Conservation (phyloP, 1,140 invertebrate species). For the Phymastichus coffea region DNA sequence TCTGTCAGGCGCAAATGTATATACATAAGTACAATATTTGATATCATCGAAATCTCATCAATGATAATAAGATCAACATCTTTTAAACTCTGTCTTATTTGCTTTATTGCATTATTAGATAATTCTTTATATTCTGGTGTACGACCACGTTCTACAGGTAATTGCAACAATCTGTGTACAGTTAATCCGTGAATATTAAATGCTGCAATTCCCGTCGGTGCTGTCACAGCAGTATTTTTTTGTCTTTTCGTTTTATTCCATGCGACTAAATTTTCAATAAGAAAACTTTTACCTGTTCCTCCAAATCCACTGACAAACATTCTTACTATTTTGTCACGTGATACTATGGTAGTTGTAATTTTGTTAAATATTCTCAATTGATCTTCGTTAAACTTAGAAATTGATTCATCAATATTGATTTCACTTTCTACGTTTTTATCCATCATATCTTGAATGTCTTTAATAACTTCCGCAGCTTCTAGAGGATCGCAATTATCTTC, state of each 20-base stretch:
- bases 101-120: too few relatives aligned
- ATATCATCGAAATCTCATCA: too few relatives aligned
- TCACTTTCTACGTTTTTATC: background rate
- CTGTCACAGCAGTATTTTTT: constrained; percentile 32
- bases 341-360: background rate
- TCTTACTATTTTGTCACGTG: constrained; percentile 12
- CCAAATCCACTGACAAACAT: constrained; percentile 29
- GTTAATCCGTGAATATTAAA: constrained; percentile 35
- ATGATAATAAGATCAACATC: too few relatives aligned
- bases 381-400: constrained; percentile 6
- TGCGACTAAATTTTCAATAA: constrained; percentile 28
- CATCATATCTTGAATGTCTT: constrained; percentile 1
- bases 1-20: too few relatives aligned
- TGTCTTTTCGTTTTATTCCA: constrained; percentile 25
- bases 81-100: too few relatives aligned
- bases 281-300: constrained; percentile 33
- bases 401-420: background rate
- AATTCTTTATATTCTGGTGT: too few relatives aligned
- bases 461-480: constrained; percentile 5
- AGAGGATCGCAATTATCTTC: constrained; percentile 1
- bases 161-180: constrained; percentile 34
- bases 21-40: too few relatives aligned
- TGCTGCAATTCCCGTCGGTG: constrained; percentile 37
- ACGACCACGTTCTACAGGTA: too few relatives aligned
- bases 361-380: constrained; percentile 4